phyloP scores from a whole-genome alignment of 2,888 invertebrate species.

The Xanthostigma xanthostigma region DNA sequence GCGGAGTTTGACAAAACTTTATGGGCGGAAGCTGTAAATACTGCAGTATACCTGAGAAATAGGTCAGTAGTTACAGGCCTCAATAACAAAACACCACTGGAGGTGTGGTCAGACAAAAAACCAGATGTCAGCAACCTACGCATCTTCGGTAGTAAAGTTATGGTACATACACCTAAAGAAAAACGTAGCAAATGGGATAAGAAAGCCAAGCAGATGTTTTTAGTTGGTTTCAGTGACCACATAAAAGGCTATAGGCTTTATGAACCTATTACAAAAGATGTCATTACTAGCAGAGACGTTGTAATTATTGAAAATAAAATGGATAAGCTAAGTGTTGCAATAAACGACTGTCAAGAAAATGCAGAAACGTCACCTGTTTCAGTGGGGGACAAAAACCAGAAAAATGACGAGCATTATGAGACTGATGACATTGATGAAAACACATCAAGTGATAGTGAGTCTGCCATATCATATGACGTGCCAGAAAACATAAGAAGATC shows the following conservation, averaged over 20 bases:
- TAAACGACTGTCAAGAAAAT: neutral
- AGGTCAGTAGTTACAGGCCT: constrained; percentile 10
- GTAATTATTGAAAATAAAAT: too few relatives aligned
- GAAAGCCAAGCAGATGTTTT: constrained; percentile 5
- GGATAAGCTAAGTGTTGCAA: too few relatives aligned
- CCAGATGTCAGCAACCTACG: constrained; percentile 16
- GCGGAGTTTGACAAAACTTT: neutral
- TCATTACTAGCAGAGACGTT: neutral
- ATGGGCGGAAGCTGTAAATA: constrained; percentile 2
- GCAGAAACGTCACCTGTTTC: too few relatives aligned
- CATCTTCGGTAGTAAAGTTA: constrained; percentile 8
- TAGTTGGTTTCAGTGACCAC: constrained; percentile 4
- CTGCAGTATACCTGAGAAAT: constrained; percentile 16
- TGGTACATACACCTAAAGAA: constrained; percentile 8
- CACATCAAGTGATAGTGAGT: too few relatives aligned
- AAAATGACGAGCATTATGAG: too few relatives aligned
- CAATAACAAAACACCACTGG: constrained; percentile 8
- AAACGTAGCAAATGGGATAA: constrained; percentile 10
- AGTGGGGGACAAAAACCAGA: too few relatives aligned
- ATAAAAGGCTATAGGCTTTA: neutral
- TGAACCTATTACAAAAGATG: neutral
- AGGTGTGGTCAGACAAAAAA: constrained; percentile 9
- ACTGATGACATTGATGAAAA: too few relatives aligned
- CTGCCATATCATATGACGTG: too few relatives aligned
- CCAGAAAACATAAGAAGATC: too few relatives aligned